These are phyloP conservation scores for Bombyx huttoni DNA, from an alignment of 2,888 invertebrate species.

Conservation along the genomic window DNA sequence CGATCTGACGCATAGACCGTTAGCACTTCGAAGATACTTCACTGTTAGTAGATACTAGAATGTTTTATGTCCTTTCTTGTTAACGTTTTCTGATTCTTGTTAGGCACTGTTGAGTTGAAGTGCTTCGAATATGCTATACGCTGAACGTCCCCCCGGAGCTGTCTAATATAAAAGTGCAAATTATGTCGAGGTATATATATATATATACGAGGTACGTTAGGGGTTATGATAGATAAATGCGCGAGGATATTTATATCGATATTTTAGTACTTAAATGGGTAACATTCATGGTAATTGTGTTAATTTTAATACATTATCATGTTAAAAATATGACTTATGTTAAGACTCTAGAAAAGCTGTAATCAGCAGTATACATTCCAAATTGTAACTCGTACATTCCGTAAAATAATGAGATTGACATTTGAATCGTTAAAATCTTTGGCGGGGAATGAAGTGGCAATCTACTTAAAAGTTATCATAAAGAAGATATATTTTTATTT, in stretches of 20 bases:
- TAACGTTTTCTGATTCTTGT: conserved; percentile 11
- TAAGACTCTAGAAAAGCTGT: conserved; percentile 17
- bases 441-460: conserved; percentile 56
- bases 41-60: conserved; percentile 16
- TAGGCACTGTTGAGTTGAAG: conserved; percentile 32
- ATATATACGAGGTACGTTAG: conserved; percentile 26
- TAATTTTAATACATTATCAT: conserved; percentile 18
- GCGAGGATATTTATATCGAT: conserved; percentile 60
- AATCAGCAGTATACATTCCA: conserved; percentile 37
- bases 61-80: conserved; percentile 9
- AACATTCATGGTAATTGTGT: conserved; percentile 27
- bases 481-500: conserved; percentile 35
- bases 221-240: conserved; percentile 50
- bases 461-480: conserved; percentile 41
- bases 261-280: conserved; percentile 61
- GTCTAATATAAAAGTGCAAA: conserved; percentile 59
- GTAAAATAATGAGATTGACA: conserved; percentile 38
- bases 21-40: conserved; percentile 55
- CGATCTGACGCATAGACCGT: conserved; percentile 38
- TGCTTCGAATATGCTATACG: conserved; percentile 61
- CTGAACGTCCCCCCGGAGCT: conserved; percentile 69
- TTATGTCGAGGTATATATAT: conserved; percentile 41
- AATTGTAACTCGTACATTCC: conserved; percentile 44
- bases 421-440: conserved; percentile 28
- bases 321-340: conserved; percentile 18